Base-by-base conservation (phyloP, 2,797 vertebrate genomes). In the Brachyalestes nurse region DNA sequence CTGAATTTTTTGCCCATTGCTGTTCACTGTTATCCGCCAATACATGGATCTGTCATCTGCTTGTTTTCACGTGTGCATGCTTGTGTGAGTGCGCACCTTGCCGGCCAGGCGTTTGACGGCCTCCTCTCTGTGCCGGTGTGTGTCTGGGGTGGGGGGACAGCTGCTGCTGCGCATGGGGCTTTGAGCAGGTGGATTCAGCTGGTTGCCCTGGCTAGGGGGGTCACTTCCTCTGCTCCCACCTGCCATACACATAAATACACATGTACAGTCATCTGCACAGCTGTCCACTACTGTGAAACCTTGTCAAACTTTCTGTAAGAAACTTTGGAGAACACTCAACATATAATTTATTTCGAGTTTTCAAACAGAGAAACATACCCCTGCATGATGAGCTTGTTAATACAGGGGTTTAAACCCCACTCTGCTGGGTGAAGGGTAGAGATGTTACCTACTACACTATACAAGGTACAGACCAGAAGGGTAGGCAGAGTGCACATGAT, bases 101-200 rank as follows among this genome's bases (percentile, higher is more conserved):
- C 96, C 93, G 62, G 97, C 96, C 0, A 99, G 94, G 78, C 90
- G 90, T 86, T 94, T 97, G 86, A 95, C 94, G 1, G 96, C 88
- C 76, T 97, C 96, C 51, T 95, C 96, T 81, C 88, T 86, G 0
- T 90, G 92, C 38, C 88, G 90, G 78, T 90, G 91, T 86, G 86
- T 84, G 38, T 98, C 96, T 12, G 87, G 87, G 82, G 86, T 10
- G 9, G 85, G 88, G n/a, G 91, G 78, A 71, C 87, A 90, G 14
- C 80, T 42, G 61, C 80, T 82, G 1, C 86, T 83, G 87, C 91
- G 96, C 72, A 85, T 2, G 21, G 83, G 84, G 61, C 88, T 88
- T 81, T 91, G 91, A 83, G 88, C 92, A 42, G 84, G 88, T 77
- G 16, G 89, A 87, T 79, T 83, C 47, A 79, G 65, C 45, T 86